Conservation (phyloP, 2,113 vertebrate species). For the Lonchura striata region DNA sequence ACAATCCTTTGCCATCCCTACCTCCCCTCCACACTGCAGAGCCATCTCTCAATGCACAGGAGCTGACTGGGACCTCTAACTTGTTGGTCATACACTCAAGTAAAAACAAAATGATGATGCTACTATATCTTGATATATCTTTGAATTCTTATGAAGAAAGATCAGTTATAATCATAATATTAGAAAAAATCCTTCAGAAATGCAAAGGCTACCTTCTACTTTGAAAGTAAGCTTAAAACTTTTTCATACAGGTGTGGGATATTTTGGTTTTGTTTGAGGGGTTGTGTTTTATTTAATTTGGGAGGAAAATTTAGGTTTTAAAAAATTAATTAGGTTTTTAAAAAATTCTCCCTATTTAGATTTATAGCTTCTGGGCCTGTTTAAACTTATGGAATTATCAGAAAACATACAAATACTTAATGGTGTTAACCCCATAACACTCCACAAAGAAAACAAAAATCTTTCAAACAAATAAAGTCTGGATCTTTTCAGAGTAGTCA, state of each 20-base stretch:
- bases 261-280: not conserved
- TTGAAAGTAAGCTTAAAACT: not conserved
- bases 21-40: rapidly evolving
- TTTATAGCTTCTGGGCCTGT: not conserved
- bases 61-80: not conserved
- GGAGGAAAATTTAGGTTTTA: not conserved
- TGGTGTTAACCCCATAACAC: not conserved
- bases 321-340: not conserved
- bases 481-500: not conserved
- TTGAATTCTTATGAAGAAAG: not conserved
- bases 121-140: not conserved
- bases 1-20: rapidly evolving
- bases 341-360: not conserved
- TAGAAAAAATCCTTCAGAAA: not conserved
- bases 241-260: rapidly evolving
- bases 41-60: not conserved
- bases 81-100: not conserved
- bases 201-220: not conserved
- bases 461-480: not conserved
- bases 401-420: not conserved
- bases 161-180: not conserved
- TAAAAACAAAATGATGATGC: not conserved
- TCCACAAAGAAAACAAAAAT: rapidly evolving
- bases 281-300: not conserved
- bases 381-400: not conserved